A percentile compares a stretch with the other conserved stretches of the same genome.
Evolutionary conservation across 1,140 invertebrate genomes (phyloP).

Genomic region (Battus philenor): DNA sequence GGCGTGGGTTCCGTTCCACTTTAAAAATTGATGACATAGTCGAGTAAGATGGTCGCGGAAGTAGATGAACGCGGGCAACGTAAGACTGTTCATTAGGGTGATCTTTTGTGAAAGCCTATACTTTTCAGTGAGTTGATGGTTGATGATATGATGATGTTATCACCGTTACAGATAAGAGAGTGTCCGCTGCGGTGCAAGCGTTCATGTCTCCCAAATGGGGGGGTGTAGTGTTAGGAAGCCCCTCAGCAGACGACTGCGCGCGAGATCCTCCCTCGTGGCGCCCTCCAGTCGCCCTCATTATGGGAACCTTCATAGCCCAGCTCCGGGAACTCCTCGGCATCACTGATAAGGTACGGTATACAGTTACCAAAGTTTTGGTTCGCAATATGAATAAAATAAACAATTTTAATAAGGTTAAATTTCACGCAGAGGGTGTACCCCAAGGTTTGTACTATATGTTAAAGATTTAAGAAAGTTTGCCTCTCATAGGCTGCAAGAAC

Average conservation of each 20-base stretch:
- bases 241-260: constrained; percentile 76
- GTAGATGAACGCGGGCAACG: background rate
- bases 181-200: constrained; percentile 76
- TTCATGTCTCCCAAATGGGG: constrained; percentile 96
- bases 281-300: constrained; percentile 79
- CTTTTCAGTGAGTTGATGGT: background rate
- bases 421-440: too few species aligned
- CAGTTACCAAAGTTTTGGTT: constrained; percentile 9
- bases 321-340: constrained; percentile 87
- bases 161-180: constrained; percentile 30
- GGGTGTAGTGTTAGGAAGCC: constrained; percentile 86
- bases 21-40: background rate
- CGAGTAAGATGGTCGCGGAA: background rate
- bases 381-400: too few species aligned
- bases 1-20: background rate
- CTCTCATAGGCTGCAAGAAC: too few species aligned
- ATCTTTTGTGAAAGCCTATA: background rate
- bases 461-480: too few species aligned
- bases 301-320: constrained; percentile 88
- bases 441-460: too few species aligned
- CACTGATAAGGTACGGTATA: constrained; percentile 76
- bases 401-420: too few species aligned
- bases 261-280: constrained; percentile 23
- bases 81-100: background rate
- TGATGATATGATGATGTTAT: background rate